Conservation (phyloP, 2,888 invertebrate species). For the Charanyca ferruginea region DNA sequence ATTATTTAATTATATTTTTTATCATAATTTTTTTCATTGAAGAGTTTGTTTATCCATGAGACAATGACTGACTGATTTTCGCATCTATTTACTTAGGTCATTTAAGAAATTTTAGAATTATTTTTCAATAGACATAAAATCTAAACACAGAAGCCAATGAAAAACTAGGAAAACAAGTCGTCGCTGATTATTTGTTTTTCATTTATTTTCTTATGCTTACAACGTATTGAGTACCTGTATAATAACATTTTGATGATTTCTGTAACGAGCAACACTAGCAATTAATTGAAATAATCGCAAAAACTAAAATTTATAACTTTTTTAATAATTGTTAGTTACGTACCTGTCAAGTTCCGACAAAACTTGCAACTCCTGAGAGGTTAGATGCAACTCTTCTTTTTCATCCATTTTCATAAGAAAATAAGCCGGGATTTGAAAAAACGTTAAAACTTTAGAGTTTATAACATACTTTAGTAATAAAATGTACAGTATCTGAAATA, state of each 20-base stretch:
- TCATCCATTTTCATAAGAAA: slow-evolving; percentile 85
- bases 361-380: slow-evolving; percentile 96
- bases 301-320: slow-evolving; percentile 22
- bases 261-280: neutral
- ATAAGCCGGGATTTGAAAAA: slow-evolving; percentile 32
- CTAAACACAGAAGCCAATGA: neutral
- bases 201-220: slow-evolving; percentile 13
- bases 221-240: neutral
- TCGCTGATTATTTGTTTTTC: slow-evolving; percentile 24
- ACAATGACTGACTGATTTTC: neutral
- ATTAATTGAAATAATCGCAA: neutral
- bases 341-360: slow-evolving; percentile 97
- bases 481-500: slow-evolving; percentile 38
- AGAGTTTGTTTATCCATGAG: neutral
- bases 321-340: slow-evolving; percentile 43
- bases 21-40: neutral
- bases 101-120: neutral
- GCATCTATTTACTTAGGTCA: neutral
- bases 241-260: slow-evolving; percentile 3
- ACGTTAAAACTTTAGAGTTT: slow-evolving; percentile 25
- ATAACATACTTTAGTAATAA: slow-evolving; percentile 40
- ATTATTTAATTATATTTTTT: slow-evolving; percentile 3
- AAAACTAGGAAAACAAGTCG: slow-evolving; percentile 16
- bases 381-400: slow-evolving; percentile 93
- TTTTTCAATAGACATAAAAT: neutral